Percentiles rank a stretch among this genome's conserved stretches.
Evolutionary conservation across 2,888 invertebrate genomes (phyloP).

Genomic region (Oxycera nigricornis): DNA sequence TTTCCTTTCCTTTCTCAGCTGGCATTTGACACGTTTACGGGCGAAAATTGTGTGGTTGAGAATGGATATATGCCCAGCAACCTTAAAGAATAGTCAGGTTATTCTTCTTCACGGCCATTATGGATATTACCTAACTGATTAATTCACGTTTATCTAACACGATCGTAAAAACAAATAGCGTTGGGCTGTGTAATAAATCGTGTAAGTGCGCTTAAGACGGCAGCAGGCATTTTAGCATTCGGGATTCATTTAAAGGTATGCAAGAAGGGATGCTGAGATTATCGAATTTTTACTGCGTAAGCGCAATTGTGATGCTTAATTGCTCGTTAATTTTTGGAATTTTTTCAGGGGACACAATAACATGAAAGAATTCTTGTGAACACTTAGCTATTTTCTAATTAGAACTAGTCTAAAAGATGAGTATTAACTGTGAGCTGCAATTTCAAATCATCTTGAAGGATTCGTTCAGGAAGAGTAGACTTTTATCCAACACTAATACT

Average conservation of each 20-base stretch:
- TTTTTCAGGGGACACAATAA: not conserved
- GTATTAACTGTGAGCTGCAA: too few species aligned
- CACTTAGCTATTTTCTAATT: too few species aligned
- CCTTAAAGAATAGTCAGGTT: not conserved
- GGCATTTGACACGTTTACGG: too few species aligned
- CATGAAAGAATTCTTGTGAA: too few species aligned
- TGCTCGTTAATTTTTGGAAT: not conserved
- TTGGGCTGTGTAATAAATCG: slow-evolving; percentile 21
- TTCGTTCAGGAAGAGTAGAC: too few species aligned
- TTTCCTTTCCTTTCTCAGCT: not conserved
- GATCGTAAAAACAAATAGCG: not conserved
- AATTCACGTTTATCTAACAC: slow-evolving; percentile 27
- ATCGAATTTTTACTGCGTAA: not conserved
- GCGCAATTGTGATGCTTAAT: not conserved
- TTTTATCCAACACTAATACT: too few species aligned
- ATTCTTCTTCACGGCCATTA: not conserved
- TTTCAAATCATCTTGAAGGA: too few species aligned
- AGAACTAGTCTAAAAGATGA: too few species aligned
- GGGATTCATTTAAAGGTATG: not conserved
- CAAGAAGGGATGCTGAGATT: not conserved
- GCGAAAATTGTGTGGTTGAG: too few species aligned
- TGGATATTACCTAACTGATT: slow-evolving; percentile 18
- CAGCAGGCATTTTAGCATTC: not conserved
- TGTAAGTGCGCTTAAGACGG: not conserved
- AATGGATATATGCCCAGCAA: not conserved